phyloP scores from a whole-genome alignment of 1,140 invertebrate species.

The Fopius arisanus region DNA sequence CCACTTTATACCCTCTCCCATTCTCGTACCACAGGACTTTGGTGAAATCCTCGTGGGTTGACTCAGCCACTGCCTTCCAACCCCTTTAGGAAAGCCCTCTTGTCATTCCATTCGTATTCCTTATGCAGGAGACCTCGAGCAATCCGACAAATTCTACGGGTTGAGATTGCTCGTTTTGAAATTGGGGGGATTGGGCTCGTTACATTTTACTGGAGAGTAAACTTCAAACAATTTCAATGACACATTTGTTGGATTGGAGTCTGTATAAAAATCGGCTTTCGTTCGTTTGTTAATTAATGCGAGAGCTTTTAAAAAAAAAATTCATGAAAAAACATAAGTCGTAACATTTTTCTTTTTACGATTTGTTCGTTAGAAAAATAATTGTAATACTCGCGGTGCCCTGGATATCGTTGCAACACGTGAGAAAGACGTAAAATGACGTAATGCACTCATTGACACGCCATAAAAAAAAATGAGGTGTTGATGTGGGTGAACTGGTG shows the following conservation, averaged over 20 bases:
- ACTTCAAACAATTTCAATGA: no score
- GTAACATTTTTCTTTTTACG: no score
- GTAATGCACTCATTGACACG: not conserved
- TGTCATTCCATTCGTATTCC: constrained; percentile 43
- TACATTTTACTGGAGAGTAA: no score
- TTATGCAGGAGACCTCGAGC: constrained; percentile 30
- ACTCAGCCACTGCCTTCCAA: not conserved
- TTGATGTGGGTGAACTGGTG: not conserved
- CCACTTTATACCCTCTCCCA: not conserved
- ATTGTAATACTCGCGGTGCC: no score
- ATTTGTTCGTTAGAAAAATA: no score
- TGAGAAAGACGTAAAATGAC: not conserved
- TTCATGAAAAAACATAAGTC: no score
- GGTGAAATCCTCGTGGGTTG: not conserved
- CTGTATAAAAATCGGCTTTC: no score
- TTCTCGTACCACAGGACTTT: not conserved
- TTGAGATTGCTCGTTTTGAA: constrained; percentile 42
- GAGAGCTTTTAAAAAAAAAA: no score
- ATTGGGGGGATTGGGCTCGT: constrained; percentile 39
- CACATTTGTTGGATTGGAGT: no score
- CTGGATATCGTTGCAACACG: not conserved
- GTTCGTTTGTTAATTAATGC: no score
- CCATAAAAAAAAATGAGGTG: not conserved
- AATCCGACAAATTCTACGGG: constrained; percentile 45
- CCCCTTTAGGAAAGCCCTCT: not conserved